These are phyloP conservation scores for Lophotis ruficrista DNA, from an alignment of 2,113 vertebrate species.

Conservation along the genomic window DNA sequence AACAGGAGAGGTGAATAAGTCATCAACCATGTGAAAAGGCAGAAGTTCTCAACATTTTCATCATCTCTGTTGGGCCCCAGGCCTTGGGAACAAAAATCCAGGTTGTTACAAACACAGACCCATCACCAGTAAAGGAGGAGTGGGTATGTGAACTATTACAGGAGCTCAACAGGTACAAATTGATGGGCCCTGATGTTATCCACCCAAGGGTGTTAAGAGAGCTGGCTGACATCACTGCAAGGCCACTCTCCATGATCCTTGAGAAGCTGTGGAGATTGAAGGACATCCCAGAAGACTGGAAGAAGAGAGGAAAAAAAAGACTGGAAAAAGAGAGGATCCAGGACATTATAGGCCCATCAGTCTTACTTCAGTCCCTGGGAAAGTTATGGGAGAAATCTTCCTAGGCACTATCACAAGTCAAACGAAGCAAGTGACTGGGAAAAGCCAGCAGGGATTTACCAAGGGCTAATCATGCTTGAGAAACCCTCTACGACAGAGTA, in stretches of 20 bases:
- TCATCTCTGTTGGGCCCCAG: not conserved
- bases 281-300: no score
- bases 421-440: not conserved
- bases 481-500: not conserved
- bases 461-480: not conserved
- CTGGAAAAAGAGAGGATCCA: no score
- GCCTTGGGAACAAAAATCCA: not conserved
- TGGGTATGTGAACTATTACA: not conserved
- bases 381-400: not conserved
- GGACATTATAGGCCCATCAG: no score
- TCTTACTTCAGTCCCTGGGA: no score
- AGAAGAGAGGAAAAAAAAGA: no score
- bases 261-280: no score
- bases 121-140: not conserved
- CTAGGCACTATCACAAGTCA: not conserved
- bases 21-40: not conserved
- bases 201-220: not conserved
- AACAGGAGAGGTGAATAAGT: not conserved
- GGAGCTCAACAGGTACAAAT: not conserved
- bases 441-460: not conserved
- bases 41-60: not conserved
- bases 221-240: not conserved
- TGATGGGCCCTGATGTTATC: fast-evolving
- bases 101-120: not conserved
- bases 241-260: no score